Base-by-base conservation (phyloP, 1,140 invertebrate species). In the Penaeus chinensis region DNA sequence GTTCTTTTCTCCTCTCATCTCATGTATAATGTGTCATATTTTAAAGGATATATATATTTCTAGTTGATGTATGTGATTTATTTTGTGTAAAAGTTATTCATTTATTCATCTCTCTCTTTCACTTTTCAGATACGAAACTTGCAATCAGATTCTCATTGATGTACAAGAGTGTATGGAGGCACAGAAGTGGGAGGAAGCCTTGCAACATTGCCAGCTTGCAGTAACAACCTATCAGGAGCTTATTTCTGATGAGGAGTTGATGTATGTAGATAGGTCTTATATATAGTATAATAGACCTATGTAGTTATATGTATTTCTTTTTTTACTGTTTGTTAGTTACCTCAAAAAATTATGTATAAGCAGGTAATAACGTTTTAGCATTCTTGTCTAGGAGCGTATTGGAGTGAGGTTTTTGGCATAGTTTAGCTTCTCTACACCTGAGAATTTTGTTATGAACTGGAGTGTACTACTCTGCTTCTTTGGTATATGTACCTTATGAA, bases 101-200 rank as follows among this genome's bases (percentile, higher is more conserved):
- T 42, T 32, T 20, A 71, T 19, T 22, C 0, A 7, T 24, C 10
- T 22, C 24, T 24, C 19, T 13, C n/a, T 63, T 10, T 81, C n/a
- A 16, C 10, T 71, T 42, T 81, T 54, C 84, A 86, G 86, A 63
- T 87, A 82, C 78, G 86, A 87, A 37, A 63, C 20, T 13, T 82
- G 79, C 24, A 74, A 90, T 66, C 85, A 90, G 1, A 69, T 93
- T 32, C 91, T 92, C 86, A 85, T 79, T 80, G 90, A 91, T 61
- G 85, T 93, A 16, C 82, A 91, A 13, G 89, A 89, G 63, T 84
- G 89, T 54, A 86, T 92, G 5, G 91, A 93, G 63, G 79, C 20
- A 13, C 91, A 93, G 78, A 84, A 91, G 19, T 92, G 91, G 91
- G 89, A 90, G 18, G 88, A 89, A 37, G 91, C 91, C 42, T 82